Conservation (phyloP, 2,888 invertebrate genomes). For the Lochmaea crataegi region DNA sequence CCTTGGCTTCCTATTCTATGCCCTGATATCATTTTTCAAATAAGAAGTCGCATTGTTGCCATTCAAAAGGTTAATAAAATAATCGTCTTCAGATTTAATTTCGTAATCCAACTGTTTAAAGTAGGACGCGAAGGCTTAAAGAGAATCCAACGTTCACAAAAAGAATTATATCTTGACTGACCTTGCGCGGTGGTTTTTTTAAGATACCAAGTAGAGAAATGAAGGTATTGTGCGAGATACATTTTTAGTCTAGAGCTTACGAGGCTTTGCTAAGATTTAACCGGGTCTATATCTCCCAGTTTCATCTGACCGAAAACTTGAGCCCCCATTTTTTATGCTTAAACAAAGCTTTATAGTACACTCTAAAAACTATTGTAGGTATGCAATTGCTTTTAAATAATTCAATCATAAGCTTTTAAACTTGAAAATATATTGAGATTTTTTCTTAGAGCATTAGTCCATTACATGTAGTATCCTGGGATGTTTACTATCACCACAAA, state of each 20-base stretch:
- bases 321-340: neutral
- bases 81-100: no score
- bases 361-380: neutral
- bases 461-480: no score
- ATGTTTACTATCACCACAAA: no score
- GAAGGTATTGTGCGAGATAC: constrained; percentile 7
- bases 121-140: neutral
- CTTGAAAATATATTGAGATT: no score
- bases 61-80: no score
- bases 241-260: constrained; percentile 20
- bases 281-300: constrained; percentile 20
- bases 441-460: no score
- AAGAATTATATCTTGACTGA: neutral
- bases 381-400: no score
- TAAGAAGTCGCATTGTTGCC: no score
- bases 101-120: no score
- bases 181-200: neutral
- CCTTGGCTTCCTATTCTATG: no score
- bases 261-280: constrained; percentile 20
- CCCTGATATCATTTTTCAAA: no score
- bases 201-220: neutral
- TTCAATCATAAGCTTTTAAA: no score
- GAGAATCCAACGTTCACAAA: neutral
- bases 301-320: constrained; percentile 4
- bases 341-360: neutral